A percentile compares a stretch with the other conserved stretches of the same genome.
Conservation (phyloP, 2,113 vertebrate species). For the Cercopithecus mona region DNA sequence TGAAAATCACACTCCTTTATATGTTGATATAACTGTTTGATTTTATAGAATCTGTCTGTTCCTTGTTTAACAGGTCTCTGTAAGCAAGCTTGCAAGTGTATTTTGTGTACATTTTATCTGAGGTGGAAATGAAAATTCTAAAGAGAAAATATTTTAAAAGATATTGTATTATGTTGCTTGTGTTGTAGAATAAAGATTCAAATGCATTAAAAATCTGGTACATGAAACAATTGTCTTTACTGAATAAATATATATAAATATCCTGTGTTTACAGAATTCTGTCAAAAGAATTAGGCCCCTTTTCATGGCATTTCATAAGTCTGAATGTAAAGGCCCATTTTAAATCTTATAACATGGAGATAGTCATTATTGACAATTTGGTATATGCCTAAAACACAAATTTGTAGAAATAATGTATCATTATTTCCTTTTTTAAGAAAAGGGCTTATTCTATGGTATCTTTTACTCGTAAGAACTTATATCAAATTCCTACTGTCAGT, state of each 20-base stretch:
- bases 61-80: constrained; percentile 78
- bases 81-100: constrained; percentile 85
- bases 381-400: constrained; percentile 8
- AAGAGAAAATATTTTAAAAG: constrained; percentile 88
- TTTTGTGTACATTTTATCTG: constrained; percentile 88
- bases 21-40: constrained; percentile 75
- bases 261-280: background rate
- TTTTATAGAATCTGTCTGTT: constrained; percentile 79
- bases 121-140: constrained; percentile 83
- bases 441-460: background rate
- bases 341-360: background rate
- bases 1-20: constrained; percentile 54
- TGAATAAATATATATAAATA: constrained; percentile 15
- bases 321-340: background rate
- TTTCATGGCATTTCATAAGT: background rate
- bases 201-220: constrained; percentile 70
- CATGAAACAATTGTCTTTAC: constrained; percentile 30
- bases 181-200: constrained; percentile 91
- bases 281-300: background rate
- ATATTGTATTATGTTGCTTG: constrained; percentile 88
- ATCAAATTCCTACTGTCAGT: background rate
- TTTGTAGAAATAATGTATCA: background rate
- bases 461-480: background rate
- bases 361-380: background rate
- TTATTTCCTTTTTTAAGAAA: background rate